Percentiles rank a stretch among this genome's conserved stretches.
These are phyloP conservation scores for Drosophila tanythrix DNA, from an alignment of 2,888 invertebrate species.

Conservation along the genomic window DNA sequence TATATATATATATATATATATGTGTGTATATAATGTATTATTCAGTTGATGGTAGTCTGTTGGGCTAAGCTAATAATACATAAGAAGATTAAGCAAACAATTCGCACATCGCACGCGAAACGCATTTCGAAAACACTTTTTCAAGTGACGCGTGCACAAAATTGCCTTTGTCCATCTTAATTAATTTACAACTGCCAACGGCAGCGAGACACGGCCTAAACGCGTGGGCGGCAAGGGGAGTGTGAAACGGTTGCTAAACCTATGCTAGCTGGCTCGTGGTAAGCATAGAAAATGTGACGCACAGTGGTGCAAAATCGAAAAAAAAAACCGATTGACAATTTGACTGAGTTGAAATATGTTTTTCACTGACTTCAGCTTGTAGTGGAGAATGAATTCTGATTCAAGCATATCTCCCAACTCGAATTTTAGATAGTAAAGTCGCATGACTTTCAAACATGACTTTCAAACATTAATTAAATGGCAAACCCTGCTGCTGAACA, in stretches of 20 bases:
- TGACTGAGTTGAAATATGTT: not conserved
- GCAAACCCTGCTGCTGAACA: not conserved
- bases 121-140: constrained; percentile 36
- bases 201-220: not conserved
- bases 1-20: not conserved
- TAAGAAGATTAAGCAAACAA: constrained; percentile 29
- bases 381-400: not conserved
- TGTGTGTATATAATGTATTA: not conserved
- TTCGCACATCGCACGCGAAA: constrained; percentile 21
- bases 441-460: too few relatives aligned
- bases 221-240: fast-evolving
- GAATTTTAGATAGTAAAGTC: not conserved
- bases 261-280: not conserved
- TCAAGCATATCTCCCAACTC: not conserved
- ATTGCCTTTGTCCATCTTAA: constrained; percentile 78
- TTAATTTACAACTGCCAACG: constrained; percentile 65
- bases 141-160: constrained; percentile 48
- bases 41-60: constrained; percentile 19
- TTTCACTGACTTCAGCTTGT: too few relatives aligned
- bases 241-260: not conserved
- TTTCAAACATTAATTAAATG: not conserved
- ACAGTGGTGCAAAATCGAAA: constrained; percentile 32
- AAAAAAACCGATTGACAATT: not conserved
- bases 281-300: constrained; percentile 20
- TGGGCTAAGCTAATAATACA: not conserved